Base-by-base conservation (phyloP, 2,888 invertebrate species). In the Gasteruption jaculator region DNA sequence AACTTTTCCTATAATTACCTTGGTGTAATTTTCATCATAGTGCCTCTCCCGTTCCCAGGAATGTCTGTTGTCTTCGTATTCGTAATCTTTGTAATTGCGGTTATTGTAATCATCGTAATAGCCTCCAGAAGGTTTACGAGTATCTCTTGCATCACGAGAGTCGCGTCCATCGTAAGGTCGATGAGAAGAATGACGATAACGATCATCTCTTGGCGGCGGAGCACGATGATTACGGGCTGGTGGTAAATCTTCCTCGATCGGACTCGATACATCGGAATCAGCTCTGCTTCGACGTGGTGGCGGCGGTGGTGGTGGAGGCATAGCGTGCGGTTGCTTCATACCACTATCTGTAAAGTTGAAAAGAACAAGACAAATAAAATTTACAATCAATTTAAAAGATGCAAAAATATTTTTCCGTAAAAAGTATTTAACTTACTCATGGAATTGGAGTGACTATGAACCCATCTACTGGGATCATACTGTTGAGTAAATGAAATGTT, bases 41-140 rank as follows among this genome's bases (percentile, higher is more conserved):
- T 63, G 63, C 43, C 60, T 50, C 5, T 67, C 61, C 3, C 64
- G 59, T 14, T 69, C 68, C 60, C 66, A 65, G 11, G 63, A 60
- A 48, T 69, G 70, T 31, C 65, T 60, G 5, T 71, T 68, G 3
- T n/a, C n/a, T n/a, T 66, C 67, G 42, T 67, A 70, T 10, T 71
- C 71, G 35, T 65, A 67, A 19, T 71, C 69, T 43, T 64, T 64
- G 45, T 63, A 62, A 36, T 56, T 54, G 41, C 65, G 61, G 36
- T 38, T n/a, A n/a, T n/a, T 43, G 20, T 56, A 57, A 4, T 58
- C 58, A 14, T 58, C 57, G n/a, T 58, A 54, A 33, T 57, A 58
- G n/a, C 49, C 41, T 11, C 41, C 41, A 2, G 49, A n/a, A n/a
- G n/a, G n/a, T n/a, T n/a, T n/a, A n/a, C 19, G 20, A 30, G 27